Conservation (phyloP, 2,888 invertebrate genomes). For the Nephrotoma appendiculata region DNA sequence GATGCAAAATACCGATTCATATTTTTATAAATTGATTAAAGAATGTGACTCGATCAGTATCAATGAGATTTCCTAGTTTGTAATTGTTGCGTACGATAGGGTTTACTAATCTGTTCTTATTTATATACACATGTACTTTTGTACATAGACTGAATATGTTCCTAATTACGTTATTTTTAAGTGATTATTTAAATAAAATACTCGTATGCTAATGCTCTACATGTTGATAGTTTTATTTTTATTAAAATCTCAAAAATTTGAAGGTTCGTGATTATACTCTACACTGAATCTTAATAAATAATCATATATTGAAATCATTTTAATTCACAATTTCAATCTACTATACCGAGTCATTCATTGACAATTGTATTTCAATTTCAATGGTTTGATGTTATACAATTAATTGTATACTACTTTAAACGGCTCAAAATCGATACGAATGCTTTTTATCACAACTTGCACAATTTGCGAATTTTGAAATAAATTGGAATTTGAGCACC, state of each 20-base stretch:
- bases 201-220: no score
- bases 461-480: no score
- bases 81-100: not conserved
- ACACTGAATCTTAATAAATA: not conserved
- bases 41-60: not conserved
- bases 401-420: no score
- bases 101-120: not conserved
- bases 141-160: not conserved
- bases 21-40: slow-evolving; percentile 35
- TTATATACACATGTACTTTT: not conserved
- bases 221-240: no score
- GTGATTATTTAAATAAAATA: not conserved
- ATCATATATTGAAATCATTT: not conserved
- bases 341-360: no score
- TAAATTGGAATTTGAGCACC: no score
- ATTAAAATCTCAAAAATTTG: not conserved
- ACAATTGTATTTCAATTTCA: no score
- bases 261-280: not conserved
- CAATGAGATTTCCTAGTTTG: not conserved
- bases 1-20: slow-evolving; percentile 23
- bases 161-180: not conserved
- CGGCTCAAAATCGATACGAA: no score
- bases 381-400: no score
- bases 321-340: not conserved
- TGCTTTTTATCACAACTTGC: no score